Evolutionary conservation across 2,888 invertebrate genomes (phyloP), one percentile per base, ranked within the genome.

Genomic region (Halictus quadricinctus): DNA sequence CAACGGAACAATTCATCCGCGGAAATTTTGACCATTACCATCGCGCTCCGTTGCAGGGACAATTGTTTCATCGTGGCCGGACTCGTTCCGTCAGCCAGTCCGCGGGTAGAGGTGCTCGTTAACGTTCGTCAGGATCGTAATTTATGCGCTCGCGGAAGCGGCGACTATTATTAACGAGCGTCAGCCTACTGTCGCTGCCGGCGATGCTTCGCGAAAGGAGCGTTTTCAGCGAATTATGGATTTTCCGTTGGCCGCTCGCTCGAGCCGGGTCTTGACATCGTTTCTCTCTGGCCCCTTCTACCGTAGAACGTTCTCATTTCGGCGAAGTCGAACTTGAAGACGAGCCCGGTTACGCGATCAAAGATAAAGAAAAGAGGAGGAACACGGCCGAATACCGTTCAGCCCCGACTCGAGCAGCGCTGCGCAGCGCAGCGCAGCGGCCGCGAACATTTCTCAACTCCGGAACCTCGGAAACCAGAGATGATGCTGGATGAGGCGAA

Each of bases 101-200:
- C 73, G 36, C 18, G 73, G n/a, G 50, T 46, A n/a, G 25, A 43
- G 21, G 76, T 86, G 81, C 84, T 85, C 87, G 76, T 88, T 90
- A 88, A 88, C 84, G 87, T 90, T 91, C 88, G 89, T 91, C 91
- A 90, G 88, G 81, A 84, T 80, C 83, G 85, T 87, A 91, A 91
- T 91, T 91, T 91, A 91, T 89, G 88, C 88, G 88, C 86, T 84
- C 80, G 76, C 80, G 54, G 79, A 69, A 83, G 86, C 81, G 88
- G 82, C 83, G 87, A 80, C 88, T 84, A 89, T 91, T 90, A 91
- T 90, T 90, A 90, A 91, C 88, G 90, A 91, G 89, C 76, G 87
- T 81, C 79, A 72, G 81, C 79, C 80, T 80, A 86, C 83, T 69
- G 81, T 76, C 79, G 54, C 60, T 54, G 75, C 43, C 76, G 80